A percentile compares a stretch with the other conserved stretches of the same genome.
Evolutionary conservation across 1,140 invertebrate genomes (phyloP).

Genomic region (Bombus ignitus): DNA sequence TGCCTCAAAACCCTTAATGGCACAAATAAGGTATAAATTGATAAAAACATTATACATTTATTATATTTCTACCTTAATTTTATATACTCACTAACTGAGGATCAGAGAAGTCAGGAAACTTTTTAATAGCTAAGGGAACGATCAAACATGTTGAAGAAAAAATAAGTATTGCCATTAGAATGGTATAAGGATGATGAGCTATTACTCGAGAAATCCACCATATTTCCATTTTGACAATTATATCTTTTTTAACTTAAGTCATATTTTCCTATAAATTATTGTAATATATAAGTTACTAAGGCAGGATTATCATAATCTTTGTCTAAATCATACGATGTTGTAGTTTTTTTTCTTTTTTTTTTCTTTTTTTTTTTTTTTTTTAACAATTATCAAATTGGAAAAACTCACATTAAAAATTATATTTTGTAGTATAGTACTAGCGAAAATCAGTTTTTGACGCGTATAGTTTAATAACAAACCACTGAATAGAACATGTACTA

Average conservation of each 20-base stretch:
- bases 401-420: not conserved
- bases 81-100: slow-evolving; percentile 85
- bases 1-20: slow-evolving; percentile 92
- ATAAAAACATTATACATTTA: slow-evolving; percentile 14
- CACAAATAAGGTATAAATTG: slow-evolving; percentile 46
- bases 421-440: not conserved
- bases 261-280: not conserved
- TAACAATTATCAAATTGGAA: not conserved
- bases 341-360: not conserved
- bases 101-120: slow-evolving; percentile 90
- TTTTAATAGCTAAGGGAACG: slow-evolving; percentile 87
- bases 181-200: slow-evolving; percentile 89
- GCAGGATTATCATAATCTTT: slow-evolving; percentile 15
- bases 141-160: slow-evolving; percentile 88
- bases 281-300: not conserved
- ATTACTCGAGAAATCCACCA: slow-evolving; percentile 86
- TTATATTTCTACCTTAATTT: not conserved
- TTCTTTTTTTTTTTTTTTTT: not conserved
- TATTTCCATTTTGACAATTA: slow-evolving; percentile 69
- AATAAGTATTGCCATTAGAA: slow-evolving; percentile 87
- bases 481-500: not conserved
- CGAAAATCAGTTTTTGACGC: not conserved
- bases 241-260: slow-evolving; percentile 18
- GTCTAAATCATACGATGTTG: not conserved
- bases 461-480: not conserved